Evolutionary conservation across 1,140 invertebrate species (phyloP), one percentile per base, ranked within the genome.

Genomic region (Drosophila simulans): DNA sequence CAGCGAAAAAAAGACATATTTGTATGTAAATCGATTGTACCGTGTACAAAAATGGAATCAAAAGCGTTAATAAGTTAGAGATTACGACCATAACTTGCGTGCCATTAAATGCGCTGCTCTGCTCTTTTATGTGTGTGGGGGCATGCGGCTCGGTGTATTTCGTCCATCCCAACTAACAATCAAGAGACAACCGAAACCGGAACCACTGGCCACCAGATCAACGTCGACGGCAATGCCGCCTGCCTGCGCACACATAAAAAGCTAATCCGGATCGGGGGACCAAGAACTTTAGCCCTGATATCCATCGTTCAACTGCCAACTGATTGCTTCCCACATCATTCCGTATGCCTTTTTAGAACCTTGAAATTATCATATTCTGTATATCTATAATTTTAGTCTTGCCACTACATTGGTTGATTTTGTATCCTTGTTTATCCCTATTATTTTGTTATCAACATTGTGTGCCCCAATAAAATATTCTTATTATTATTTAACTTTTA

Each of bases 271-370:
- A 70, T 77, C 51, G 51, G 68, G 76, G 59, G 57, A 49, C 10
- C 13, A 65, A 60, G 35, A 79, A 40, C 78, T 60, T 34, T 56
- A 53, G 70, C 69, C 72, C 72, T 45, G 78, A 80, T 64, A 72
- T 91, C 91, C 80, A 89, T 91, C 91, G 83, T 92, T 92, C 91
- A 91, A 91, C 58, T 92, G 90, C 76, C 82, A 83, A 80, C 86
- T 83, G 82, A 92, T 92, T 92, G 91, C 91, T 92, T 92, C 89
- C 91, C 91, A 92, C 91, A 92, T 92, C 91, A 92, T 92, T 92
- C 91, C 91, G 90, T 88, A 88, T 91, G 79, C 84, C 77, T 77
- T 91, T 90, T 91, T 92, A 91, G 82, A 91, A 91, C 90, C 85
- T 91, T 91, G 80, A 89, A 91, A 90, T 78, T 91, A 63, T 64